phyloP scores from a whole-genome alignment of 2,888 invertebrate genomes.

The Drosophila ezoana region DNA sequence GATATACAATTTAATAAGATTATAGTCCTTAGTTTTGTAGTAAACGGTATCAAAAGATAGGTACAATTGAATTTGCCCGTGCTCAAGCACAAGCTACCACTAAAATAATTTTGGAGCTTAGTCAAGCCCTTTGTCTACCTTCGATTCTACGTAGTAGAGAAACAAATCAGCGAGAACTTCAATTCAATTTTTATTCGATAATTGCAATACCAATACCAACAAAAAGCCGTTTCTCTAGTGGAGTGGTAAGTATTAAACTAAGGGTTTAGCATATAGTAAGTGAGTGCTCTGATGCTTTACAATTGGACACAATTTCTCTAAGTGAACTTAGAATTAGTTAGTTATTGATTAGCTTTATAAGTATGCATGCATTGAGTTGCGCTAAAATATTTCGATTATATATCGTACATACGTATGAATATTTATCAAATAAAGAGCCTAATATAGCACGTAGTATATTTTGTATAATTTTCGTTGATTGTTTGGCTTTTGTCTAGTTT shows the following conservation, averaged over 20 bases:
- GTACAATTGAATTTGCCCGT: conserved; percentile 77
- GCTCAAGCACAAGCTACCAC: conserved; percentile 63
- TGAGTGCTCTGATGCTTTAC: conserved; percentile 48
- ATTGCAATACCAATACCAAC: not conserved
- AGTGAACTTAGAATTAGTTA: conserved; percentile 38
- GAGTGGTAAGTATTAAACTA: conserved; percentile 52
- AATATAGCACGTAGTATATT: conserved; percentile 69
- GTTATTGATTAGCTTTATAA: conserved; percentile 19
- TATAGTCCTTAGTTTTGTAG: conserved; percentile 82
- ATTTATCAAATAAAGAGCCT: conserved; percentile 63
- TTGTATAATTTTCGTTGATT: conserved; percentile 73
- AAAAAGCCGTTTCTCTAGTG: conserved; percentile 9
- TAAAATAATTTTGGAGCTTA: conserved; percentile 54
- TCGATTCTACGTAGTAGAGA: conserved; percentile 17
- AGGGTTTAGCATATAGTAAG: conserved; percentile 27
- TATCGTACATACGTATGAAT: conserved; percentile 17
- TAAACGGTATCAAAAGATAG: conserved; percentile 82
- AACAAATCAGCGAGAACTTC: conserved; percentile 20
- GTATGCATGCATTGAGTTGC: conserved; percentile 12
- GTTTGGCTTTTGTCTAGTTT: conserved; percentile 65
- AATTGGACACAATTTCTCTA: conserved; percentile 71
- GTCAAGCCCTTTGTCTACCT: conserved; percentile 26
- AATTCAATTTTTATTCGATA: conserved; percentile 10
- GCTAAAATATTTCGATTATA: conserved; percentile 23
- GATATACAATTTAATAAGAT: conserved; percentile 65